Conservation (phyloP, 1,140 invertebrate genomes). For the Rhyzopertha dominica region DNA sequence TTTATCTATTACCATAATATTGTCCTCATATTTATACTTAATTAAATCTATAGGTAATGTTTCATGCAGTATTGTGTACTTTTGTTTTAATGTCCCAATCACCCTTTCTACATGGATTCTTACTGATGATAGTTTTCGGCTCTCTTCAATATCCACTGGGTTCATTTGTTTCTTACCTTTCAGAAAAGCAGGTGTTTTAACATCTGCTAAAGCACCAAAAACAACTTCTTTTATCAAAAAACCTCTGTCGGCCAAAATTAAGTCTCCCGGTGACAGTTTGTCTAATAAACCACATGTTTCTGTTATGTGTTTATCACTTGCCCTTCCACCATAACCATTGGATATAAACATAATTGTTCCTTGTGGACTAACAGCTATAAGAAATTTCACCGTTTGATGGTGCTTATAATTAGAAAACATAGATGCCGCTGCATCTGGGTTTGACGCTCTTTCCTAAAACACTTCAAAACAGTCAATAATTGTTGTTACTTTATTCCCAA, state of each 20-base stretch:
- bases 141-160: too few species aligned
- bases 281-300: background rate
- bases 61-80: background rate
- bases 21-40: background rate
- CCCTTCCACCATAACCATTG: background rate
- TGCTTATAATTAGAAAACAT: too few species aligned
- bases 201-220: background rate
- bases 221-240: conserved; percentile 4
- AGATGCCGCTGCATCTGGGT: conserved; percentile 3
- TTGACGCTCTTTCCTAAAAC: conserved; percentile 14
- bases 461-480: conserved; percentile 23
- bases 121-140: background rate
- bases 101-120: conserved; percentile 7
- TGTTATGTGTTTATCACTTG: conserved; percentile 1
- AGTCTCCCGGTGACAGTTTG: background rate
- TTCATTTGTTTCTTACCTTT: too few species aligned
- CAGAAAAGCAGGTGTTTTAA: too few species aligned
- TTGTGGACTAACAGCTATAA: background rate
- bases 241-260: conserved; percentile 4
- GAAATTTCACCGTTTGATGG: too few species aligned
- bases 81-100: background rate
- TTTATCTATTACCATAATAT: conserved; percentile 3
- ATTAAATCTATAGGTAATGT: background rate
- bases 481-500: too few species aligned
- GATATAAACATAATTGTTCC: background rate